phyloP scores from a whole-genome alignment of 2,888 invertebrate species.

The Apomyelois bistriatella region DNA sequence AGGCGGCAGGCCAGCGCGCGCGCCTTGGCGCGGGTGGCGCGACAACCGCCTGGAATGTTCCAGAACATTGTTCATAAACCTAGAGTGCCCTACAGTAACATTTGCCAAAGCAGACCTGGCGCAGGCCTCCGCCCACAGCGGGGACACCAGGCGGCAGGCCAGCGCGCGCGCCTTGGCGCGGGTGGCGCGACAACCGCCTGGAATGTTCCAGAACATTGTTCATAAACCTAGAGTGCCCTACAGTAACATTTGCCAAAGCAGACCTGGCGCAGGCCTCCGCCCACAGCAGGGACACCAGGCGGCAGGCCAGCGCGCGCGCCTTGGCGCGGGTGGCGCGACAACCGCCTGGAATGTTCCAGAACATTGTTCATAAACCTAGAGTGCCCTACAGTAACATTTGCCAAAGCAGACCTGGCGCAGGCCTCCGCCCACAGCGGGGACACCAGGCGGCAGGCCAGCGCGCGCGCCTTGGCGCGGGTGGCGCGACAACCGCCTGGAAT shows the following conservation, averaged over 20 bases:
- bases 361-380: too few species aligned
- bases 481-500: constrained; percentile 47
- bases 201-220: neutral
- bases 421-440: constrained; percentile 72
- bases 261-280: constrained; percentile 69
- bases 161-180: constrained; percentile 52
- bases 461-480: constrained; percentile 47
- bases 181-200: constrained; percentile 50
- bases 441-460: constrained; percentile 54
- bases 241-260: too few species aligned
- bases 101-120: too few species aligned
- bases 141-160: constrained; percentile 58
- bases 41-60: constrained; percentile 43
- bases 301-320: constrained; percentile 52
- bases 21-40: constrained; percentile 44
- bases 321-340: constrained; percentile 43
- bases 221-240: too few species aligned
- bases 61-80: too few species aligned
- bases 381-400: too few species aligned
- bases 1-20: constrained; percentile 52
- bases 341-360: constrained; percentile 38
- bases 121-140: constrained; percentile 70
- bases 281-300: constrained; percentile 66
- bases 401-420: too few species aligned
- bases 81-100: too few species aligned